Base-by-base conservation (phyloP, 2,797 vertebrate species). In the Phrynocephalus forsythii region DNA sequence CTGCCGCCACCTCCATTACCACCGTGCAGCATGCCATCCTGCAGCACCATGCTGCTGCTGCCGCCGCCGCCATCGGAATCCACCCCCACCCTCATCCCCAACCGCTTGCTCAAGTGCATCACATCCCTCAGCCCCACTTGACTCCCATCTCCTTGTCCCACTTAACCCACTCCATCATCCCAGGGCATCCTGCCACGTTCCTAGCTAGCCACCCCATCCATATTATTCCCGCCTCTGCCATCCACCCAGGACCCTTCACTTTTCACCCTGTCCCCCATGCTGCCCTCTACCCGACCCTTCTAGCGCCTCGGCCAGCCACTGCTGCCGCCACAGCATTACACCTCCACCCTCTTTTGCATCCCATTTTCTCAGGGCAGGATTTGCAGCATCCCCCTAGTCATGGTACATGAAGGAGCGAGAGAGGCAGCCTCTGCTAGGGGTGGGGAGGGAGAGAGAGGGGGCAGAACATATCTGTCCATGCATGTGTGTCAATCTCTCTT, bases 321-420 rank as follows among this genome's bases (percentile, higher is more conserved):
- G 98, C 99, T 0, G 98, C 98, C 0, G 98, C 99, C 1, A 99
- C 99, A 0, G 98, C 99, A 9, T 96, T 99, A 44, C 99, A 99
- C 90, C 98, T 99, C 60, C 99, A 99, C 94, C 99, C 99, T 2
- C 95, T 99, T 33, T 97, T 99, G 86, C 99, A 99, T 96, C 99
- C 99, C 87, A 99, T 99, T 92, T 99, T 99, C 97, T 99, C 99
- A 97, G 98, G 98, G 91, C 99, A 99, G 96, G 99, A 99, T 97
- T 98, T 99, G 94, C 99, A 99, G 95, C 99, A 99, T 84, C 99
- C 98, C 0, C 99, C 99, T 50, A 99, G 98, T 91, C 99, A 99
- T 1, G 99, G 99, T 93, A 99, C 99, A 90, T 99, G 98, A 99
- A 91, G 93, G 90, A 92, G 38, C 20, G 44, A n/a, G 28, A 67